phyloP scores from a whole-genome alignment of 1,140 invertebrate species.

The Calephelis nemesis region DNA sequence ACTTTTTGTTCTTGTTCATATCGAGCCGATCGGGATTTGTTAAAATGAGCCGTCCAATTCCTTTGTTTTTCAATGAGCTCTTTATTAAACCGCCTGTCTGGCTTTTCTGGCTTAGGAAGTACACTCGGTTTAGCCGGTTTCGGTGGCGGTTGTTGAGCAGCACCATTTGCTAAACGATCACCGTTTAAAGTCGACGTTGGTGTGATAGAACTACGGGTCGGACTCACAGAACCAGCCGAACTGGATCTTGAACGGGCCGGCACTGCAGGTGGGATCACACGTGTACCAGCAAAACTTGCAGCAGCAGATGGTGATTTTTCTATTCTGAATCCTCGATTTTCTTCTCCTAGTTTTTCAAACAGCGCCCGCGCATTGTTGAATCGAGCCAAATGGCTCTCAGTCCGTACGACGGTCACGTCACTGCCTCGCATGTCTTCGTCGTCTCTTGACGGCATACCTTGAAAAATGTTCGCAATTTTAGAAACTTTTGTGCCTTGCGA shows the following conservation, averaged over 20 bases:
- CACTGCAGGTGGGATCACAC: constrained; percentile 50
- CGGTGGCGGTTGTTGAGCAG: constrained; percentile 59
- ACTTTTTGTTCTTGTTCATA: constrained; percentile 78
- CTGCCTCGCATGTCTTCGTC: constrained; percentile 75
- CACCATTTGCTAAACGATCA: constrained; percentile 72
- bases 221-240: constrained; percentile 81
- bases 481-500: constrained; percentile 90
- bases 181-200: constrained; percentile 72
- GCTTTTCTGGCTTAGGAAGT: constrained; percentile 86
- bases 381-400: constrained; percentile 92
- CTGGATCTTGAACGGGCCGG: constrained; percentile 80
- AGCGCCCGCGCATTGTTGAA: constrained; percentile 96
- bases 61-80: constrained; percentile 93
- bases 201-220: constrained; percentile 66
- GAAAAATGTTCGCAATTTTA: constrained; percentile 94
- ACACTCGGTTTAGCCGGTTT: constrained; percentile 78
- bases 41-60: constrained; percentile 95
- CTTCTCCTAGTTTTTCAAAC: constrained; percentile 94
- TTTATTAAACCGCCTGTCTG: constrained; percentile 89
- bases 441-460: constrained; percentile 80
- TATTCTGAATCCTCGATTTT: constrained; percentile 81
- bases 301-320: constrained; percentile 76
- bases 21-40: constrained; percentile 84
- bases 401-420: constrained; percentile 88
- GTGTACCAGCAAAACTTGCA: constrained; percentile 69